Evolutionary conservation across 2,888 invertebrate species (phyloP).

Genomic region (Tachystola acroxantha): DNA sequence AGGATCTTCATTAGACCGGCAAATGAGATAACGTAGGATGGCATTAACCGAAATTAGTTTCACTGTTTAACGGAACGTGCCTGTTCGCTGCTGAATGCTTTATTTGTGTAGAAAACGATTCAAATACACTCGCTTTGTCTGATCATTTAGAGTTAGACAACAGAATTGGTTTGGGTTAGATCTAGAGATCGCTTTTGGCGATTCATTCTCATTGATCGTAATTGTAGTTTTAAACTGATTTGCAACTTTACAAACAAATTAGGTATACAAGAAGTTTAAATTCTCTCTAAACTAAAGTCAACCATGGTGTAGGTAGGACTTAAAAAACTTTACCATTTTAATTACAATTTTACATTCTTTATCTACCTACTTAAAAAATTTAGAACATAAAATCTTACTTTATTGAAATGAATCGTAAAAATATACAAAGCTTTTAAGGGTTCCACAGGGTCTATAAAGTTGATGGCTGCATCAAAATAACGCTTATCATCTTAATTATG

Average conservation of each 20-base stretch:
- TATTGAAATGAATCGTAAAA: conserved; percentile 26
- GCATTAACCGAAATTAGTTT: conserved; percentile 42
- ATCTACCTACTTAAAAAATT: conserved; percentile 3
- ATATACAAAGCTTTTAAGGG: conserved; percentile 24
- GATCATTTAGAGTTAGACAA: neutral
- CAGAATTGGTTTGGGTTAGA: neutral
- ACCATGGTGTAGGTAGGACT: conserved; percentile 3
- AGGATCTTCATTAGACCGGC: conserved; percentile 46
- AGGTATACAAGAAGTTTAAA: neutral
- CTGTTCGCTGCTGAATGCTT: conserved; percentile 15
- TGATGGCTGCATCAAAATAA: conserved; percentile 26
- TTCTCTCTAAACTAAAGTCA: conserved; percentile 7
- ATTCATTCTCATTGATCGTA: too few relatives aligned
- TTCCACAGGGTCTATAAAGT: conserved; percentile 24
- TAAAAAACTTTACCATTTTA: conserved; percentile 5
- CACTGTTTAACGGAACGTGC: conserved; percentile 17
- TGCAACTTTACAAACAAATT: too few relatives aligned
- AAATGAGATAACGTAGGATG: conserved; percentile 42
- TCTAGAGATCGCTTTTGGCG: too few relatives aligned
- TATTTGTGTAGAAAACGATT: conserved; percentile 18
- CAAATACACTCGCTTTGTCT: neutral
- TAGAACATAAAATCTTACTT: conserved; percentile 11
- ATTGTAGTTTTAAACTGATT: too few relatives aligned
- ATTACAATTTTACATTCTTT: conserved; percentile 1
- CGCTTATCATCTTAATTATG: conserved; percentile 26